Evolutionary conservation across 2,113 vertebrate species (phyloP).

Genomic region (Craseonycteris thonglongyai): DNA sequence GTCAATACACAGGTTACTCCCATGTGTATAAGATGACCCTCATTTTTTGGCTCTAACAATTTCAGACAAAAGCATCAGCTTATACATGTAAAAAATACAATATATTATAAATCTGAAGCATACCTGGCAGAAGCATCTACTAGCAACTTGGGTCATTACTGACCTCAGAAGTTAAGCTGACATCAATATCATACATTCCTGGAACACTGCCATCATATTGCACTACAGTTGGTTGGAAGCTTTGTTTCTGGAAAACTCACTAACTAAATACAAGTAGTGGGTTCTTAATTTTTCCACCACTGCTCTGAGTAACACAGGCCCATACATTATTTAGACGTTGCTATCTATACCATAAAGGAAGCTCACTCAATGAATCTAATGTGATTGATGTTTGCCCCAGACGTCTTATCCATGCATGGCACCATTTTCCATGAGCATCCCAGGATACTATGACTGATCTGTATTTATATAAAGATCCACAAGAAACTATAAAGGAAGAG

Average conservation of each 20-base stretch:
- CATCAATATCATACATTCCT: neutral
- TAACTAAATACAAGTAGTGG: slow-evolving; percentile 93
- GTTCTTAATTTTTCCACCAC: slow-evolving; percentile 91
- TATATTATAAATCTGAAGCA: neutral
- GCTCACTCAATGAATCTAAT: slow-evolving; percentile 85
- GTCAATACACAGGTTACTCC: too few species aligned
- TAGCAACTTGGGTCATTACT: neutral
- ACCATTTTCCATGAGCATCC: slow-evolving; percentile 90
- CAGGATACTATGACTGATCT: slow-evolving; percentile 90
- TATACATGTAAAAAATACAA: too few species aligned
- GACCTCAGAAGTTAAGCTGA: neutral
- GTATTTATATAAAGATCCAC: slow-evolving; percentile 92
- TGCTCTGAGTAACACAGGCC: slow-evolving; percentile 87
- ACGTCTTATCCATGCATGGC: slow-evolving; percentile 87
- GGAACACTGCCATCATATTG: neutral
- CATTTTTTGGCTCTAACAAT: too few species aligned
- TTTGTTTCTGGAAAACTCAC: slow-evolving; percentile 92
- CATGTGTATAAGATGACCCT: too few species aligned
- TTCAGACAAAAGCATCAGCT: too few species aligned
- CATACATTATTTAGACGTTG: slow-evolving; percentile 85
- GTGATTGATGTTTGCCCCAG: slow-evolving; percentile 91
- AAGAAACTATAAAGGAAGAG: slow-evolving; percentile 91
- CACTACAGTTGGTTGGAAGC: slow-evolving; percentile 60
- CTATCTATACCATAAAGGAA: slow-evolving; percentile 91
- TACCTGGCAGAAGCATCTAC: neutral